A percentile compares a stretch with the other conserved stretches of the same genome.
Conservation (phyloP, 1,140 invertebrate genomes). For the Babylonia areolata region DNA sequence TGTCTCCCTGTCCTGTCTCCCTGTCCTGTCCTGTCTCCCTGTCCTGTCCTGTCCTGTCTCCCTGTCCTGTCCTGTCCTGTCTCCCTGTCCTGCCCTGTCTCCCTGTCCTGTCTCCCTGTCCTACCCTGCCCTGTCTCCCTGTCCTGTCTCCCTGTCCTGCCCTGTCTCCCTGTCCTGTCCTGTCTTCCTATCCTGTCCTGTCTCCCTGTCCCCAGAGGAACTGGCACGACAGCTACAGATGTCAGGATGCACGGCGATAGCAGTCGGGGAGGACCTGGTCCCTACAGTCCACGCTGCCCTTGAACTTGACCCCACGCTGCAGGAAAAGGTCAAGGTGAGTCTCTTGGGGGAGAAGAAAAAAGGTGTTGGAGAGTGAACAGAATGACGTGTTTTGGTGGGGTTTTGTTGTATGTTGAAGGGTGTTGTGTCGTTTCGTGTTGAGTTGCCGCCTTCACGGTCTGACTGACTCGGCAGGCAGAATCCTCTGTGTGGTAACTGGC, state of each 20-base stretch:
- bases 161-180: not conserved
- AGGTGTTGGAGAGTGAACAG: too few species aligned
- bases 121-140: too few species aligned
- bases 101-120: too few species aligned
- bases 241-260: constrained; percentile 43
- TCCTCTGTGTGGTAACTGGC: too few species aligned
- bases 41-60: not conserved
- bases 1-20: not conserved
- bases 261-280: constrained; percentile 40
- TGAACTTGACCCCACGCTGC: constrained; percentile 16
- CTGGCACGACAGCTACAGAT: constrained; percentile 51
- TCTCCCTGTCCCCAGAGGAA: constrained; percentile 42
- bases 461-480: too few species aligned
- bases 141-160: not conserved
- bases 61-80: too few species aligned
- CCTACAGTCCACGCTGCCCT: constrained; percentile 36
- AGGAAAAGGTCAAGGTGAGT: constrained; percentile 24
- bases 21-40: not conserved
- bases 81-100: too few species aligned
- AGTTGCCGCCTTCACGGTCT: too few species aligned
- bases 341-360: too few species aligned
- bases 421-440: too few species aligned
- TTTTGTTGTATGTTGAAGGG: too few species aligned
- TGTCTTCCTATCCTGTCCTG: not conserved
- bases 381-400: too few species aligned